Percentiles rank a stretch among this genome's conserved stretches.
phyloP scores from a whole-genome alignment of 30 jellyfish, hydroid and myxozoan species.

The Catostylus mosaicus region DNA sequence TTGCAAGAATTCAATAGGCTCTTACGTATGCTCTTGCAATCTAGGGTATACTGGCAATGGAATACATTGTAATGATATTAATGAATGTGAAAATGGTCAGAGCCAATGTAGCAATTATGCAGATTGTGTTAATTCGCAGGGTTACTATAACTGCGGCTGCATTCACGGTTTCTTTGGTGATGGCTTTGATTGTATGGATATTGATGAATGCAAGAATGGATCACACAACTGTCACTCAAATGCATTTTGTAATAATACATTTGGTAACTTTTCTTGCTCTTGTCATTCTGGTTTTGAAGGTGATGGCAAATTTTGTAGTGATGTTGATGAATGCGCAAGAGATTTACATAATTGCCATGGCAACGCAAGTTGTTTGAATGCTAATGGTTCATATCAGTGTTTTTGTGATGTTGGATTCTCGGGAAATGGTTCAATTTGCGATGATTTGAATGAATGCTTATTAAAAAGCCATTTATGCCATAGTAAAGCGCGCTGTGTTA shows the following conservation, averaged over 20 bases:
- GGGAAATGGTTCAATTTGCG: conserved; percentile 55
- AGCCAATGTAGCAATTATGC: conserved; percentile 36
- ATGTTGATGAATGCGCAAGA: conserved; percentile 58
- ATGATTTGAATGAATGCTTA: conserved; percentile 60
- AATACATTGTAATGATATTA: conserved; percentile 28
- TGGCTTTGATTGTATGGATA: conserved; percentile 70
- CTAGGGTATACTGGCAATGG: conserved; percentile 81
- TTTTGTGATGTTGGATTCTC: conserved; percentile 46
- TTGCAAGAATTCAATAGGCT: conserved; percentile 74
- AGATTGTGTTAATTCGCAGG: conserved; percentile 22
- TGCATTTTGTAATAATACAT: conserved; percentile 38
- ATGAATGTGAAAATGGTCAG: conserved; percentile 8
- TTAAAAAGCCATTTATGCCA: conserved; percentile 41
- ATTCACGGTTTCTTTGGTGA: conserved; percentile 70
- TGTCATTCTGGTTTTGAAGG: conserved; percentile 64
- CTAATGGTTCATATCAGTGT: conserved; percentile 47
- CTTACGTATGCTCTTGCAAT: conserved; percentile 70
- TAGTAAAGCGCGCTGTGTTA: conserved; percentile 34
- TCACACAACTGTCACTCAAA: conserved; percentile 41
- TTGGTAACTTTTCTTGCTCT: conserved; percentile 43
- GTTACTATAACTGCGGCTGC: conserved; percentile 34
- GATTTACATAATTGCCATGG: conserved; percentile 29
- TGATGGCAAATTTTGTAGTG: conserved; percentile 51
- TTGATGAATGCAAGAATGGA: conserved; percentile 32
- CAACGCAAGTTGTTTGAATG: conserved; percentile 46